Evolutionary conservation across 1,140 invertebrate species (phyloP).

Genomic region (Dryas iulia): DNA sequence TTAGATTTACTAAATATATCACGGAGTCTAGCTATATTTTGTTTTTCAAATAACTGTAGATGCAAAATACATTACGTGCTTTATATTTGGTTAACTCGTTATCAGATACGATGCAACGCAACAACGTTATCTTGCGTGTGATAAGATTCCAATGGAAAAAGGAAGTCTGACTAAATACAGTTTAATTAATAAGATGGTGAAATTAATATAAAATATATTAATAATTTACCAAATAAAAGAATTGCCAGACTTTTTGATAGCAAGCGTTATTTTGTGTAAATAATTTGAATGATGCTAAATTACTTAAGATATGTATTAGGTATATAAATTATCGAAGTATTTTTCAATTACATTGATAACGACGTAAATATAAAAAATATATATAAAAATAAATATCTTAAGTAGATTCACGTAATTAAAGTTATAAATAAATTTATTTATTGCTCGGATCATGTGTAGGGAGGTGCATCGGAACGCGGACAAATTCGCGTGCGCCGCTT

Average conservation of each 20-base stretch:
- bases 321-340: background rate
- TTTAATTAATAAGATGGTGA: background rate
- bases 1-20: too few species aligned
- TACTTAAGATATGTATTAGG: too few species aligned
- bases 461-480: constrained; percentile 60
- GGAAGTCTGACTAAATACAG: constrained; percentile 23
- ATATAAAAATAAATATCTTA: background rate
- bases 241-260: background rate
- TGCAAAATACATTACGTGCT: constrained; percentile 56
- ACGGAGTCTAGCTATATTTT: background rate
- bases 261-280: background rate
- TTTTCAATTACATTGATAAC: background rate
- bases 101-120: constrained; percentile 58
- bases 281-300: background rate
- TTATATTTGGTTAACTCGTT: constrained; percentile 56
- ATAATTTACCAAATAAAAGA: background rate
- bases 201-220: background rate
- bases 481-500: constrained; percentile 62
- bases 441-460: constrained; percentile 20
- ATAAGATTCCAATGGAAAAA: constrained; percentile 57
- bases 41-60: constrained; percentile 40
- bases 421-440: constrained; percentile 22
- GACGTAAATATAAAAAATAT: background rate
- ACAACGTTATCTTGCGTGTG: constrained; percentile 55
- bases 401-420: background rate